A percentile compares a stretch with the other conserved stretches of the same genome.
These are phyloP conservation scores for Osedax frankpressi DNA, from an alignment of 2,888 invertebrate genomes.

Conservation along the genomic window DNA sequence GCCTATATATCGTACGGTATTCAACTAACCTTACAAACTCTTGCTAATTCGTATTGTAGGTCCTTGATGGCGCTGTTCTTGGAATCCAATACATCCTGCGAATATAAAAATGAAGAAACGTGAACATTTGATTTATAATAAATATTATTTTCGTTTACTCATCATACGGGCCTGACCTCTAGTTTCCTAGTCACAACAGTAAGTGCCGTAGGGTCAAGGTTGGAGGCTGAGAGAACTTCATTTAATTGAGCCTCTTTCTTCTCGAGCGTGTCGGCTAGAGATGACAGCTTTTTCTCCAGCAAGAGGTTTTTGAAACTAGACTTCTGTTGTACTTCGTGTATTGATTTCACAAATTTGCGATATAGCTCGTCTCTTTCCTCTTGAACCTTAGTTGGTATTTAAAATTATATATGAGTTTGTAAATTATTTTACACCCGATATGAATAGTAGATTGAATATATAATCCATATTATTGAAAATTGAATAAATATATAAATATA, in stretches of 20 bases:
- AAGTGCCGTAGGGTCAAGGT: conserved; percentile 51
- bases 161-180: conserved; percentile 46
- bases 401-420: no score
- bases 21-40: conserved; percentile 54
- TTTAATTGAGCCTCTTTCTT: conserved; percentile 59
- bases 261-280: conserved; percentile 57
- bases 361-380: conserved; percentile 68
- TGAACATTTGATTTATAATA: neutral
- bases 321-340: conserved; percentile 75
- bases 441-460: no score
- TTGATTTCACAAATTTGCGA: conserved; percentile 64
- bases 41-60: conserved; percentile 66
- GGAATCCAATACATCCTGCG: conserved; percentile 54
- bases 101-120: neutral
- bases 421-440: no score
- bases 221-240: conserved; percentile 55
- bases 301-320: conserved; percentile 68
- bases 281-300: conserved; percentile 61
- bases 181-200: conserved; percentile 52
- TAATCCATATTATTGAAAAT: no score
- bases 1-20: no score
- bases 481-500: no score
- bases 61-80: conserved; percentile 72
- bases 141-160: neutral
- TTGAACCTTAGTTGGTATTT: no score